phyloP scores from a whole-genome alignment of 2,888 invertebrate species.

The Hirtodrosophila histrioides region DNA sequence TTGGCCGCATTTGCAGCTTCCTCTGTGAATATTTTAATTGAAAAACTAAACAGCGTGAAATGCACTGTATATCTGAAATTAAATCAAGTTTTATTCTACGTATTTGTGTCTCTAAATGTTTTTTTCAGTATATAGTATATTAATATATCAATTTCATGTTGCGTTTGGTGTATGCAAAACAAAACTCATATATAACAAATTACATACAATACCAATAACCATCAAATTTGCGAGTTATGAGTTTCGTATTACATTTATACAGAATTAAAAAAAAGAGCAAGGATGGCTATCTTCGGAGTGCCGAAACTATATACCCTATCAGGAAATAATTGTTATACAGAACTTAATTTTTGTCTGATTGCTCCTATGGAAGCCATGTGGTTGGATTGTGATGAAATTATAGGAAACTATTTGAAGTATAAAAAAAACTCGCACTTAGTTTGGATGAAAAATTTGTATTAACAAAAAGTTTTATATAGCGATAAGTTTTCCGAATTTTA shows the following conservation, averaged over 20 bases:
- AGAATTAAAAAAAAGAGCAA: constrained; percentile 25
- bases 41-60: constrained; percentile 30
- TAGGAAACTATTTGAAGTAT: no score
- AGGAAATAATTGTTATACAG: no score
- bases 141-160: constrained; percentile 36
- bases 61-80: constrained; percentile 62
- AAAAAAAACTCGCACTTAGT: no score
- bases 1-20: constrained; percentile 1
- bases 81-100: constrained; percentile 40
- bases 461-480: no score
- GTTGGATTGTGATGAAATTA: no score
- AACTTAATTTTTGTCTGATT: no score
- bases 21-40: constrained; percentile 51
- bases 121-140: constrained; percentile 16
- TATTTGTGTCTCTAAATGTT: neutral
- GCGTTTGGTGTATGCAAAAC: constrained; percentile 4
- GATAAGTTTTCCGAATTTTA: no score
- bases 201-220: neutral
- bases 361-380: no score
- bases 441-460: no score
- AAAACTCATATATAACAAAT: constrained; percentile 19
- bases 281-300: no score
- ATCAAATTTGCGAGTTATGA: constrained; percentile 5
- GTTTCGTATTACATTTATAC: constrained; percentile 1
- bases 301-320: no score